phyloP scores from a whole-genome alignment of 2,888 invertebrate species.

The Creontiades dilutus region DNA sequence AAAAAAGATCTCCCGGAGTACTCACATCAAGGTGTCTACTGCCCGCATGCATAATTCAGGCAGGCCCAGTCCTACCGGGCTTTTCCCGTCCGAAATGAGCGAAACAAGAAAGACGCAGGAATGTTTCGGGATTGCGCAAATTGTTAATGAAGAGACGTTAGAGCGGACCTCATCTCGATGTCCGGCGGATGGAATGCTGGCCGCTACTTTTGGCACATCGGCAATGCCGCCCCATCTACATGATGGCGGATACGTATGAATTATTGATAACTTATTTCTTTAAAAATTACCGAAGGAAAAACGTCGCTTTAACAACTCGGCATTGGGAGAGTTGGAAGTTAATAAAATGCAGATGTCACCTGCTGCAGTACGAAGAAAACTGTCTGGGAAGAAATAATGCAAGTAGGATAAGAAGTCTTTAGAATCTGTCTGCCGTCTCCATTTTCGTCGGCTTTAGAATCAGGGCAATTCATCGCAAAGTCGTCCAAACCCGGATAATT shows the following conservation, averaged over 20 bases:
- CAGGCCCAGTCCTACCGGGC: background rate
- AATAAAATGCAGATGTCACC: conserved; percentile 50
- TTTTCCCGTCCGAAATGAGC: conserved; percentile 20
- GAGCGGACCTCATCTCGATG: background rate
- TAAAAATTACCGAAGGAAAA: background rate
- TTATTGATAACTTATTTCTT: conserved; percentile 42
- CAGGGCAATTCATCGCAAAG: too few relatives aligned
- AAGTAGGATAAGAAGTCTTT: background rate
- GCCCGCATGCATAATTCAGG: conserved; percentile 44
- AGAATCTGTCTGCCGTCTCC: conserved; percentile 1
- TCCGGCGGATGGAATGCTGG: background rate
- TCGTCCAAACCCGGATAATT: too few relatives aligned
- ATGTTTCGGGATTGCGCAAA: conserved; percentile 4
- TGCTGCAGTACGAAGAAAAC: conserved; percentile 4
- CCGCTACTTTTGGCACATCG: conserved; percentile 54
- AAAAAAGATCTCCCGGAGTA: background rate
- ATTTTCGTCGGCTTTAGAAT: background rate
- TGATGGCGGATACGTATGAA: conserved; percentile 30
- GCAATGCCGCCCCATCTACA: conserved; percentile 12
- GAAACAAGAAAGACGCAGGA: background rate
- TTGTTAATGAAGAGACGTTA: conserved; percentile 43
- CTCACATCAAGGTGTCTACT: conserved; percentile 48
- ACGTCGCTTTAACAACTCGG: background rate
- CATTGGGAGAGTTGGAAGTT: conserved; percentile 38
- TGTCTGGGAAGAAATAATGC: background rate